phyloP scores from a whole-genome alignment of 2,888 invertebrate genomes.

The Lepidochrysops patricia region DNA sequence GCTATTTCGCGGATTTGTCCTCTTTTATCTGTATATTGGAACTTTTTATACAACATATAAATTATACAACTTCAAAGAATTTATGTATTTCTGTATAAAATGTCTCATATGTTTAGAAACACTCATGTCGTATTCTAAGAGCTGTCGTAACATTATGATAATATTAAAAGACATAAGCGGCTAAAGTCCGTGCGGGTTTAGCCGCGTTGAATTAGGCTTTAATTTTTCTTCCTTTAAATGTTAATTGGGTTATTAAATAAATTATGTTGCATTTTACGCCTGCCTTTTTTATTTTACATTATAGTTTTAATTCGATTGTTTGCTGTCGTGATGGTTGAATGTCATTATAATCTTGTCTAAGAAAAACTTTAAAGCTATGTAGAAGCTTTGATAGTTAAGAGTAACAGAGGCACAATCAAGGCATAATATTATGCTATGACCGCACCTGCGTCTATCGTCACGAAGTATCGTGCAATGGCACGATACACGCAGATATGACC shows the following conservation, averaged over 20 bases:
- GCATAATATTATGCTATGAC: no score
- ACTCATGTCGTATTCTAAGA: background rate
- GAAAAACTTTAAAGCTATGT: no score
- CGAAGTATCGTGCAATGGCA: no score
- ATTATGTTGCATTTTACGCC: slow-evolving; percentile 6
- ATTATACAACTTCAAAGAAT: slow-evolving; percentile 3
- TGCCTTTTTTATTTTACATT: no score
- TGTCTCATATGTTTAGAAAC: background rate
- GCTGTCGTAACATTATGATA: slow-evolving; percentile 2
- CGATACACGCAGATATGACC: no score
- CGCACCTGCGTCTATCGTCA: no score
- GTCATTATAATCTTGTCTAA: no score
- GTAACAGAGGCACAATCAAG: no score
- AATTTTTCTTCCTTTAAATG: slow-evolving; percentile 8
- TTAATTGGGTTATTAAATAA: slow-evolving; percentile 11
- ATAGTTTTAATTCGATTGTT: no score
- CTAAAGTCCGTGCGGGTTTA: background rate
- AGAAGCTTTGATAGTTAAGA: no score
- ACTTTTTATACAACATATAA: slow-evolving; percentile 8
- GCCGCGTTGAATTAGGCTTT: slow-evolving; percentile 6
- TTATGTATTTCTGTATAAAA: background rate
- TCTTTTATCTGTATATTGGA: slow-evolving; percentile 11
- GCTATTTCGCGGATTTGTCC: background rate
- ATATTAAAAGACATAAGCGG: slow-evolving; percentile 12
- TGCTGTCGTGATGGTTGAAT: no score